Base-by-base conservation (phyloP, 1,140 invertebrate genomes). In the Metaphire vulgaris region DNA sequence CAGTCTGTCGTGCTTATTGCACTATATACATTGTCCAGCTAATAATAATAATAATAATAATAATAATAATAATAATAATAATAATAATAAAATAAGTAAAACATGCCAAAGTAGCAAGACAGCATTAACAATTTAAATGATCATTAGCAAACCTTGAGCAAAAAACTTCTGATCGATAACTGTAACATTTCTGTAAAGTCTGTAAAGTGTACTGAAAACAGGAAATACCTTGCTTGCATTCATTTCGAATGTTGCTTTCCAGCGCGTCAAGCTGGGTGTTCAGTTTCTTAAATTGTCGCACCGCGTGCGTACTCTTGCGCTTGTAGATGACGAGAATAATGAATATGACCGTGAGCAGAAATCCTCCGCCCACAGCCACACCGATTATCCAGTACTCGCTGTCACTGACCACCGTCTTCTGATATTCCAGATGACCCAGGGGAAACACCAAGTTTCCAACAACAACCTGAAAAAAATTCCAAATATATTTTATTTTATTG, bases 231-330 rank as follows among this genome's bases (percentile, higher is more conserved):
- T 97, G 92, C 88, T 98, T 98, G 84, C 97, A 99, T 86, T 99
- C 97, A 80, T 95, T 93, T 70, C 97, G 89, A 0, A 99, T 96
- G 85, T 97, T 98, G 83, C 94, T 97, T 85, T 99, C 97, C 67
- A 99, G 87, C n/a, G 95, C 98, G 80, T 99, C 97, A 93, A 99
- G 97, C 87, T 99, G 96, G 81, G 98, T 95, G 86, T 99, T 96
- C 84, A 99, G 97, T 33, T 96, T 90, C 85, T 96, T 97, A 85
- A 97, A 98, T 84, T 97, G 95, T 65, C 95, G 87, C 85, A 98
- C 95, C 0, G 95, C 95, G 86, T 97, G 93, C 1, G 94, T 97
- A 69, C 93, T 96, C 86, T 96, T 94, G 69, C 95, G 88, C 78
- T 95, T 88, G 83, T 96, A 96, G 79, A 96, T 90, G 33, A 96